Percentiles rank a stretch among this genome's conserved stretches.
Evolutionary conservation across 2,888 invertebrate species (phyloP).

Genomic region (Cerceris ruficornis): DNA sequence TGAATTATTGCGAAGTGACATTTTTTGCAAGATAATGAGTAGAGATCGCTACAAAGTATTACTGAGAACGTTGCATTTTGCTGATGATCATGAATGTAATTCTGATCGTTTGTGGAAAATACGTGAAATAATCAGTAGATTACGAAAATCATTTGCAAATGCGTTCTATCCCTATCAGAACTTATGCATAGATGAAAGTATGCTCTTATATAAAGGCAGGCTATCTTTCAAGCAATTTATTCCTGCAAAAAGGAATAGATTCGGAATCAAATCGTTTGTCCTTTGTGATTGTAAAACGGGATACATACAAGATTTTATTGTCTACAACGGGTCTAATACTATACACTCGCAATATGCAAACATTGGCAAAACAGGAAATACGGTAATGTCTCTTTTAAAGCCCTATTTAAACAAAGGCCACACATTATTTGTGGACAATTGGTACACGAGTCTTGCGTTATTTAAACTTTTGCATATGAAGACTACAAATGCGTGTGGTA

Average conservation of each 20-base stretch:
- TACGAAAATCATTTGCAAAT: conserved; percentile 17
- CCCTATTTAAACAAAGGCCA: neutral
- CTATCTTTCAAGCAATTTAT: neutral
- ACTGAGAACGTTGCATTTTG: conserved; percentile 18
- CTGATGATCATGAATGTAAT: conserved; percentile 13
- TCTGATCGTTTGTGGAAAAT: conserved; percentile 13
- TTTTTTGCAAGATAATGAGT: conserved; percentile 17
- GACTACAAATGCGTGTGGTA: neutral
- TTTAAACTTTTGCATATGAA: neutral
- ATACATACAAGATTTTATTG: neutral
- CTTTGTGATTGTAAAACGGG: no score
- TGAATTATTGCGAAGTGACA: conserved; percentile 14
- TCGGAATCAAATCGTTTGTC: neutral
- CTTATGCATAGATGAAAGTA: conserved; percentile 15
- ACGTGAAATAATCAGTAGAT: conserved; percentile 11
- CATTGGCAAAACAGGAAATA: neutral
- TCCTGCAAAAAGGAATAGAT: neutral
- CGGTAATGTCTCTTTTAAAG: neutral
- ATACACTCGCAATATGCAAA: neutral
- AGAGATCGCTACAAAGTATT: conserved; percentile 16
- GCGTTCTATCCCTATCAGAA: conserved; percentile 11
- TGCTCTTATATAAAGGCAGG: conserved; percentile 11
- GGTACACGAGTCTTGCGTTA: neutral
- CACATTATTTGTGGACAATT: neutral
- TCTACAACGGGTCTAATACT: neutral